phyloP scores from a whole-genome alignment of 35 echinoderm and acorn worm genomes.

The Ophiothrix spiculata region DNA sequence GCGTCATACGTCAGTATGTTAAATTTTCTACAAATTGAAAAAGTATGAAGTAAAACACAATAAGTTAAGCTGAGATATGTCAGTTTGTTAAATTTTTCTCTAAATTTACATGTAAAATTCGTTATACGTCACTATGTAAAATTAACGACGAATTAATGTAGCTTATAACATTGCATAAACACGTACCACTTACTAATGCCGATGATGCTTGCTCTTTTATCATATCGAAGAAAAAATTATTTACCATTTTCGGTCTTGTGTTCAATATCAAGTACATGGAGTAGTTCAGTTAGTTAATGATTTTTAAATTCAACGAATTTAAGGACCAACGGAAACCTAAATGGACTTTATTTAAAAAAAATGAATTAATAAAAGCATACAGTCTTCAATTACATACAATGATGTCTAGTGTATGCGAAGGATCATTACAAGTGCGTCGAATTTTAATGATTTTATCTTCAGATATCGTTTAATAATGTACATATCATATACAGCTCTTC shows the following conservation, averaged over 20 bases:
- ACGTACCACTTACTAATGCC: neutral
- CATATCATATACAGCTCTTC: neutral
- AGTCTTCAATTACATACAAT: no score
- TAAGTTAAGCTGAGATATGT: no score
- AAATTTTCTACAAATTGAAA: no score
- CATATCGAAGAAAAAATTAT: neutral
- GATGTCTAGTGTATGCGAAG: neutral
- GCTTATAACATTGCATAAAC: neutral
- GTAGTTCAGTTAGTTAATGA: no score
- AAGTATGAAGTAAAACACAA: no score
- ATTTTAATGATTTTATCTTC: neutral
- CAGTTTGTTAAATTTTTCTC: no score
- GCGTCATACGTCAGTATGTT: no score
- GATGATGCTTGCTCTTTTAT: neutral
- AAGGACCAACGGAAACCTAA: neutral
- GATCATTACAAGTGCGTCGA: neutral
- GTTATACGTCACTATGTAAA: no score
- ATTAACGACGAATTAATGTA: no score
- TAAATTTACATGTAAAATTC: no score
- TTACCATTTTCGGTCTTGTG: neutral
- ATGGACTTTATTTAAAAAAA: neutral
- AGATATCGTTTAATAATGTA: slow-evolving; percentile 9
- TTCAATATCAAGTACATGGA: no score
- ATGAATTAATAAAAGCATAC: neutral
- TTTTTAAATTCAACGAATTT: slow-evolving; percentile 1